These are phyloP conservation scores for Ornithoptera priamus DNA, from an alignment of 2,888 invertebrate species.

Conservation along the genomic window DNA sequence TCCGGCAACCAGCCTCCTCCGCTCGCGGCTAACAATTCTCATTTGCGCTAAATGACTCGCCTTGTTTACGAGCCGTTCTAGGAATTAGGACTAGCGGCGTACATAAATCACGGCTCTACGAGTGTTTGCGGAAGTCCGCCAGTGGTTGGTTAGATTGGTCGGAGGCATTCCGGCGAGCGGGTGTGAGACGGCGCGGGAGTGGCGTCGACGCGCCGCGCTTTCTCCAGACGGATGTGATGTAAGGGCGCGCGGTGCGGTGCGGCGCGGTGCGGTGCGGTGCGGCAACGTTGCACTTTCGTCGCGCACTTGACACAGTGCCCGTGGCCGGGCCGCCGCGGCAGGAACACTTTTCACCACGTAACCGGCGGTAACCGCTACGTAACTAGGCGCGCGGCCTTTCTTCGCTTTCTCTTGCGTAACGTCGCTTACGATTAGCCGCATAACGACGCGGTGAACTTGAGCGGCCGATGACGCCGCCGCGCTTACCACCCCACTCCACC, in stretches of 20 bases:
- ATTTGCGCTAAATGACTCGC: conserved; percentile 72
- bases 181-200: conserved; percentile 34
- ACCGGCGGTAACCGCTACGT: conserved; percentile 65
- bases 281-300: conserved; percentile 75
- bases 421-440: conserved; percentile 69
- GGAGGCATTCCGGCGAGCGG: too few relatives aligned
- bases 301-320: conserved; percentile 80
- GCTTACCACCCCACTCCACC: conserved; percentile 22
- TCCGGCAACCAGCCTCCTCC: conserved; percentile 59
- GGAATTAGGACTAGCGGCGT: conserved; percentile 63
- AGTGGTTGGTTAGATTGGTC: too few relatives aligned
- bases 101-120: conserved; percentile 42
- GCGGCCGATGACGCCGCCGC: conserved; percentile 51
- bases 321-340: conserved; percentile 77
- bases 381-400: conserved; percentile 71
- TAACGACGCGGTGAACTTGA: conserved; percentile 70
- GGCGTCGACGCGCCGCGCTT: conserved; percentile 71
- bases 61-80: conserved; percentile 68
- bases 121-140: conserved; percentile 40
- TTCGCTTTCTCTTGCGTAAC: conserved; percentile 77
- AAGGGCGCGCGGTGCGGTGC: conserved; percentile 49
- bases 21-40: conserved; percentile 66
- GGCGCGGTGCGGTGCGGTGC: conserved; percentile 49
- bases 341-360: conserved; percentile 74
- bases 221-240: conserved; percentile 75